These are phyloP conservation scores for Nebria ingens DNA, from an alignment of 1,140 invertebrate species.

Conservation along the genomic window DNA sequence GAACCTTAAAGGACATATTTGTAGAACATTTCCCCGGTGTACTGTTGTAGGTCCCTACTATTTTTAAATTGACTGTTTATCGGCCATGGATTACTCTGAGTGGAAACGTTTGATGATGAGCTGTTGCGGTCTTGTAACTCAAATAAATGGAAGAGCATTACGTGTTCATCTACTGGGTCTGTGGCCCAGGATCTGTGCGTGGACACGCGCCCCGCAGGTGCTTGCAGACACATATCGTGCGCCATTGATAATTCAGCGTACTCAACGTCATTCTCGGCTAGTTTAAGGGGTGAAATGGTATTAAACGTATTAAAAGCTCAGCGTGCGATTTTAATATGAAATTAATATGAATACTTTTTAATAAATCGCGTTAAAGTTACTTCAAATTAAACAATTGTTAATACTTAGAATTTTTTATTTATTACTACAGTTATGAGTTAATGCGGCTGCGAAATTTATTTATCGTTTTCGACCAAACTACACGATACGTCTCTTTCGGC, in stretches of 20 bases:
- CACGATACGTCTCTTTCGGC: no score
- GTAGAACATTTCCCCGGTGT: no score
- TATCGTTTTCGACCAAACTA: no score
- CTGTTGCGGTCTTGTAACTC: constrained; percentile 14
- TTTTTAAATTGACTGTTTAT: not conserved
- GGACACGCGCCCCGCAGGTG: constrained; percentile 15
- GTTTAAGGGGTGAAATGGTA: not conserved
- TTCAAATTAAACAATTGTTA: no score
- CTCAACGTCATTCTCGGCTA: constrained; percentile 64
- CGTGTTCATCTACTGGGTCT: constrained; percentile 24
- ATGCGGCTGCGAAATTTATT: no score
- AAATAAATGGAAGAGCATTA: constrained; percentile 25
- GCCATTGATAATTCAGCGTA: constrained; percentile 50
- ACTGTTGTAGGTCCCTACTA: not conserved
- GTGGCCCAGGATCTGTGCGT: constrained; percentile 18
- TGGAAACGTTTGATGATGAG: constrained; percentile 2
- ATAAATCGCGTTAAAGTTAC: not conserved
- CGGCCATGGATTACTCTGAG: constrained; percentile 10
- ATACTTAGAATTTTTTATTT: no score
- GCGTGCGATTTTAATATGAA: not conserved
- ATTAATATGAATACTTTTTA: not conserved
- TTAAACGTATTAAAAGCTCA: not conserved
- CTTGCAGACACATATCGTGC: constrained; percentile 29
- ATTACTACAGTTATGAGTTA: no score
- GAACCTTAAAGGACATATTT: not conserved